Evolutionary conservation across 2,113 vertebrate species (phyloP), one percentile per base, ranked within the genome.

Genomic region (Catharus fuscescens): DNA sequence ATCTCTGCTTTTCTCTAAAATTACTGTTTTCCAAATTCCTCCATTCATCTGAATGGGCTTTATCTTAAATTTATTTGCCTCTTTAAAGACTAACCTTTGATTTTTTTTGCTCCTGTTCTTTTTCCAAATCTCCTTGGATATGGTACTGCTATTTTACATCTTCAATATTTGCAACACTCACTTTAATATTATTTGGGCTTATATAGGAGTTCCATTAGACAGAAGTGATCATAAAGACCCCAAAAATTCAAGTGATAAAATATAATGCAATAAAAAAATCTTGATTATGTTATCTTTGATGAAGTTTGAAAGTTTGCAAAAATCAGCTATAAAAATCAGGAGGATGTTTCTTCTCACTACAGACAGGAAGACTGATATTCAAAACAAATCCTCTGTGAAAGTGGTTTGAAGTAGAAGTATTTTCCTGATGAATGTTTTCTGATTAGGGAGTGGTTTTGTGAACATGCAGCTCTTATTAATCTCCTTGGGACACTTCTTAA

Each of bases 401-500:
- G n/a, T 80, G 11, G n/a, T 83, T 92, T 88, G 79, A 92, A 92
- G 62, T 13, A 72, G 71, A 77, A 57, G 28, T 56, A 86, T 95
- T 92, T 91, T 95, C 78, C 66, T 82, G 69, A 74, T 72, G 26
- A 88, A 59, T 76, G 24, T 54, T 65, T 80, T 92, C 86, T 91
- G 67, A 91, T 92, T 76, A 89, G 50, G 74, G 76, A 80, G 88
- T 69, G 40, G 28, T 31, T 94, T 81, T 80, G 29, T 93, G 85
- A 86, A 77, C n/a, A 71, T 36, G 42, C 18, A 86, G 38, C 48
- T 74, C 78, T 64, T 81, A 69, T 65, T 94, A 92, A 78, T 93
- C 45, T 96, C 94, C 61, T 88, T 76, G 80, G 92, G 79, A 95
- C 64, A 88, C 25, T 90, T 94, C 82, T 90, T 42, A 94, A 69